Evolutionary conservation across 2,888 invertebrate genomes (phyloP), one percentile per base, ranked within the genome.

Genomic region (Colostygia pectinataria): DNA sequence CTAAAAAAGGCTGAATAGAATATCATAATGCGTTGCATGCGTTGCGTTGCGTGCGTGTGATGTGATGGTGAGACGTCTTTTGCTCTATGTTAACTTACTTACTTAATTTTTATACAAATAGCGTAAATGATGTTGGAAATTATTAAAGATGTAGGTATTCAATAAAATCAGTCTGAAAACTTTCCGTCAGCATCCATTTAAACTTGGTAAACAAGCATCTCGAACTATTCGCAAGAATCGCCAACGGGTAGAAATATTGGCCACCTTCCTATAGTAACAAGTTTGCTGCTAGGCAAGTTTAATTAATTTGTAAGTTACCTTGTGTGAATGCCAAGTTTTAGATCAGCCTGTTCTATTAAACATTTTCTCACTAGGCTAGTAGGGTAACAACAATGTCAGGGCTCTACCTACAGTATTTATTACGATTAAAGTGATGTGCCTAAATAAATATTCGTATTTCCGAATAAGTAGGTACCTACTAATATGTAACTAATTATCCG

Each of bases 181-280:
- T 36, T 34, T 20, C 10, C 31, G 34, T 33, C 10, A 9, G 15
- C 7, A 34, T 32, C 38, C 18, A 39, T 45, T 45, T 27, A 33
- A 45, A 45, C 25, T 45, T 33, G 9, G 38, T 39, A 39, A 15
- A 32, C 32, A 45, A 45, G 32, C 29, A 12, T 15, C 31, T 40
- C 20, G 4, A 50, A 50, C 50, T 40, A 44, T 50, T 40, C 18
- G 14, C 20, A 44, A 50, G 45, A 44, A 36, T 44, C 27, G 23
- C 41, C 38, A 24, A 50, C 33, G 45, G 37, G 46, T 51, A 51
- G 44, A 51, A 36, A 38, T 45, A 51, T 51, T 46, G 45, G 45
- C 37, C 33, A 41, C 41, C 45, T 31, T 33, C 31, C 45, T 28
- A 31, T 37, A 51, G 40, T 44, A 34, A 25, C 39, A 38, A 43